These are phyloP conservation scores for Drosophila prosaltans DNA, from an alignment of 1,140 invertebrate species.

Conservation along the genomic window DNA sequence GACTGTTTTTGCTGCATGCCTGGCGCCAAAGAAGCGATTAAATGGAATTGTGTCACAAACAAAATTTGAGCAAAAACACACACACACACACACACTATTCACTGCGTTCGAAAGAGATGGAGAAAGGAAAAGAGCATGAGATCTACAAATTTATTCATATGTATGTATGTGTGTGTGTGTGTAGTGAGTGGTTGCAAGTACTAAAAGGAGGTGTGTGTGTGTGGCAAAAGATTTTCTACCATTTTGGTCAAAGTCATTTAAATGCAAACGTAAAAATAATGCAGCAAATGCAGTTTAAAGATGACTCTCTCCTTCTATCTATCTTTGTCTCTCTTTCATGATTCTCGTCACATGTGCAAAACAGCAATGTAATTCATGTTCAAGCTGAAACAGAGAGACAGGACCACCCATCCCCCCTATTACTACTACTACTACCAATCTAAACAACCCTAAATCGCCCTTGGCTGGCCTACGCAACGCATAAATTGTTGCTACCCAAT, in stretches of 20 bases:
- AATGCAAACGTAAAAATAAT: slow-evolving; percentile 61
- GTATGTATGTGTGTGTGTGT: slow-evolving; percentile 6
- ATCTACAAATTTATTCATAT: slow-evolving; percentile 56
- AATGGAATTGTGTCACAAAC: slow-evolving; percentile 79
- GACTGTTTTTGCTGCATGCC: slow-evolving; percentile 50
- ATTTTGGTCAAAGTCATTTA: slow-evolving; percentile 37
- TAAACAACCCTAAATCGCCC: background rate
- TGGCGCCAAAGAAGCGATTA: slow-evolving; percentile 78
- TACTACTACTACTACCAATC: background rate
- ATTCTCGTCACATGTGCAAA: slow-evolving; percentile 59
- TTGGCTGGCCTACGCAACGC: slow-evolving; percentile 52
- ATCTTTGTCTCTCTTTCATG: background rate
- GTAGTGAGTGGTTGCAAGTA: background rate
- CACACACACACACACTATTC: slow-evolving; percentile 10
- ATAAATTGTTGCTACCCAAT: slow-evolving; percentile 82
- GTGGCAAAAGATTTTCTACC: slow-evolving; percentile 28
- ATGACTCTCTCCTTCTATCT: slow-evolving; percentile 28
- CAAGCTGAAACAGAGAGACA: background rate
- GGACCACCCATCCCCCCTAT: slow-evolving; percentile 7
- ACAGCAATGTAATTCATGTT: slow-evolving; percentile 67
- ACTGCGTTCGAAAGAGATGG: background rate
- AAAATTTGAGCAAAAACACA: slow-evolving; percentile 50
- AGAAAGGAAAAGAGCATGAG: background rate
- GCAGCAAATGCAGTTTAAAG: slow-evolving; percentile 55
- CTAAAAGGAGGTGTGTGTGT: slow-evolving; percentile 4